Percentiles rank a stretch among this genome's conserved stretches.
Conservation (phyloP, 2,888 invertebrate genomes). For the Ophion ventricosus region DNA sequence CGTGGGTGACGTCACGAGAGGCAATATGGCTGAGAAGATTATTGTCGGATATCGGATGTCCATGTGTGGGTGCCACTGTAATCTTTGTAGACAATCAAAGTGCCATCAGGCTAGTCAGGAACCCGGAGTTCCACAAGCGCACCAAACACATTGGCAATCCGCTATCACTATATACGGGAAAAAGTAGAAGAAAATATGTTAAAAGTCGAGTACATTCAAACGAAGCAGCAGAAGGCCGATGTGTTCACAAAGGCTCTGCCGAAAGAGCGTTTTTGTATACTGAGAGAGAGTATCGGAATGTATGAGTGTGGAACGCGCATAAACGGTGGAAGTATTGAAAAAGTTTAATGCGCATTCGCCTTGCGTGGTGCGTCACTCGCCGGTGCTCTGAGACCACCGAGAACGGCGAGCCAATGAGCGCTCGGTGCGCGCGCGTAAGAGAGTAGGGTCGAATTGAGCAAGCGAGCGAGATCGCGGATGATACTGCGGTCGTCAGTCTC, state of each 20-base stretch:
- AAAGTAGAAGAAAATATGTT: background rate
- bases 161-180: slow-evolving; percentile 63
- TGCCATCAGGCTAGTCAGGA: slow-evolving; percentile 64
- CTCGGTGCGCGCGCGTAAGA: too few species aligned
- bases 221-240: slow-evolving; percentile 1
- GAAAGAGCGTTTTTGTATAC: background rate
- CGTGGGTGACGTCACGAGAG: background rate
- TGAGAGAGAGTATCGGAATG: slow-evolving; percentile 19
- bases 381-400: background rate
- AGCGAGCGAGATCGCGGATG: too few species aligned
- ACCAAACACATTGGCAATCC: slow-evolving; percentile 69
- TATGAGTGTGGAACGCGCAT: background rate
- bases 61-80: background rate
- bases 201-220: background rate
- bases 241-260: slow-evolving; percentile 13
- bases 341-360: slow-evolving; percentile 22
- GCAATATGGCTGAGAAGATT: slow-evolving; percentile 3
- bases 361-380: background rate
- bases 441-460: too few species aligned
- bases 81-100: slow-evolving; percentile 56
- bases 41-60: background rate
- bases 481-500: too few species aligned
- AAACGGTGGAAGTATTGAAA: slow-evolving; percentile 48
- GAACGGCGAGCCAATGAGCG: too few species aligned
- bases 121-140: slow-evolving; percentile 58